These are phyloP conservation scores for Morone saxatilis DNA, from an alignment of 2,113 vertebrate genomes.

Conservation along the genomic window DNA sequence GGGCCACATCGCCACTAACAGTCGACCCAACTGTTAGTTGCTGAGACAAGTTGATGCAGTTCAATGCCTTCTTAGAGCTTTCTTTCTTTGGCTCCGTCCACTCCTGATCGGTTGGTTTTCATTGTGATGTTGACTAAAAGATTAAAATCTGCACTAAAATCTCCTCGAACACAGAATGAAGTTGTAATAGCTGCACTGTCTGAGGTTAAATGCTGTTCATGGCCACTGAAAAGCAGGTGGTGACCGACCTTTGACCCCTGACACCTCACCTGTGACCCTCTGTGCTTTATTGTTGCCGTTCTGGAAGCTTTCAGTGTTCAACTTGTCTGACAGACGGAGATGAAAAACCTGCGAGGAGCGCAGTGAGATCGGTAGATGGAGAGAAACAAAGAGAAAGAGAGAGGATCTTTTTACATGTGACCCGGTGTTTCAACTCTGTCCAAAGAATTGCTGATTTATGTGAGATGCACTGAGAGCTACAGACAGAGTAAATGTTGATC, in stretches of 20 bases:
- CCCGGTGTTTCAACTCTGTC: neutral
- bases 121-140: neutral
- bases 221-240: neutral
- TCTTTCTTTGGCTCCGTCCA: too few species aligned
- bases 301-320: neutral
- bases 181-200: neutral
- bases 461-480: slow-evolving; percentile 13
- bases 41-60: too few species aligned
- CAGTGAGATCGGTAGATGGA: neutral
- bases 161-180: neutral
- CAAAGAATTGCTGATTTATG: slow-evolving; percentile 8
- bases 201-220: neutral
- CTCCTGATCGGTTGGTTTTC: neutral
- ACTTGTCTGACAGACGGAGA: neutral
- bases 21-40: too few species aligned
- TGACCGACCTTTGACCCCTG: neutral
- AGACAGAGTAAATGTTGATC: slow-evolving; percentile 1
- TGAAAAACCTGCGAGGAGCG: neutral
- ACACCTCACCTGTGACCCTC: neutral
- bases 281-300: neutral
- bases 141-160: neutral
- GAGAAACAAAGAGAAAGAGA: neutral
- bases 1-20: too few species aligned
- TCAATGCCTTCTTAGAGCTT: too few species aligned
- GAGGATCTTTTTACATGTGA: neutral